These are phyloP conservation scores for Clarias fuscus DNA, from an alignment of 2,797 vertebrate species.

Conservation along the genomic window DNA sequence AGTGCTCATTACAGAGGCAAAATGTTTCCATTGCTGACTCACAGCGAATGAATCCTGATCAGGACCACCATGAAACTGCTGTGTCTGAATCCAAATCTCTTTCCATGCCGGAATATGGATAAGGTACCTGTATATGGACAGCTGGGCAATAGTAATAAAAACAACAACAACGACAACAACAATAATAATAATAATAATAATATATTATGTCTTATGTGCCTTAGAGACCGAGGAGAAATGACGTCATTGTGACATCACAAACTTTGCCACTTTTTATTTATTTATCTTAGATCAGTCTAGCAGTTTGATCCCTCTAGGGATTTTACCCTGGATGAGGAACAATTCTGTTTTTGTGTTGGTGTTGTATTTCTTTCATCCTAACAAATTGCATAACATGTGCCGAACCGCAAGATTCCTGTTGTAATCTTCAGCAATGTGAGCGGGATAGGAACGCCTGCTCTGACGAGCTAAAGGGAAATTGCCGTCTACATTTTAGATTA, in stretches of 20 bases:
- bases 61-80: constrained; percentile 21
- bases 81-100: neutral
- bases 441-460: constrained; percentile 17
- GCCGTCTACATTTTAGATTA: constrained; percentile 2
- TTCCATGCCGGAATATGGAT: neutral
- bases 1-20: constrained; percentile 37
- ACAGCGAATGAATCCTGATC: constrained; percentile 23
- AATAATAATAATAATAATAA: neutral
- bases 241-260: no score
- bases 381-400: constrained; percentile 2
- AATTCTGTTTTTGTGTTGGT: neutral
- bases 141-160: neutral
- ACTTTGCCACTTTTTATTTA: neutral
- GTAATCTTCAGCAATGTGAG: constrained; percentile 32
- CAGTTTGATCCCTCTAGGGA: neutral
- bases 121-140: neutral
- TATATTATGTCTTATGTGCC: neutral
- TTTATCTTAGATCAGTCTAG: constrained; percentile 7
- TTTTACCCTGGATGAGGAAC: neutral
- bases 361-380: neutral
- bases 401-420: constrained; percentile 38
- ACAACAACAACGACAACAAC: neutral
- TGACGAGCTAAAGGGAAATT: constrained; percentile 3
- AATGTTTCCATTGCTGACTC: constrained; percentile 33
- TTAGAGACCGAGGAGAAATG: neutral